Percentiles rank a stretch among this genome's conserved stretches.
These are phyloP conservation scores for Rhodeus uyekii DNA, from an alignment of 2,797 vertebrate genomes.

Conservation along the genomic window DNA sequence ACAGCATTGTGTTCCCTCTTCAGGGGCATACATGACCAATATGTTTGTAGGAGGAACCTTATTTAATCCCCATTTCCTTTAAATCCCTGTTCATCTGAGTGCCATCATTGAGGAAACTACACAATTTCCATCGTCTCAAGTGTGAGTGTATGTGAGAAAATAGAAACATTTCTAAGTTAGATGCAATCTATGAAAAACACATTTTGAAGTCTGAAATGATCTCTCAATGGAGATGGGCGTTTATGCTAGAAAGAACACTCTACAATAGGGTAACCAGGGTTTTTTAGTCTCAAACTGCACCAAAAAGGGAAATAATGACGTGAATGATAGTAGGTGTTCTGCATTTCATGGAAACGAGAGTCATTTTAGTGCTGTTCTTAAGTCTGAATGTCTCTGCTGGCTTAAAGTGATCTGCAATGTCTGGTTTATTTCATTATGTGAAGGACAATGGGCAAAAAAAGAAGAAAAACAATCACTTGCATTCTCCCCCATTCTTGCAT, in stretches of 20 bases:
- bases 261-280: neutral
- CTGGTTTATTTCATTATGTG: neutral
- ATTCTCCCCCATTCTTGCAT: no score
- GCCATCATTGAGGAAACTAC: conserved; percentile 31
- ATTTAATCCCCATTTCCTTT: conserved; percentile 9
- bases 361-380: neutral
- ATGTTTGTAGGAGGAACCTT: neutral
- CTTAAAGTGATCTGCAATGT: neutral
- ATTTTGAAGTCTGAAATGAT: conserved; percentile 63
- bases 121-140: conserved; percentile 29
- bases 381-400: neutral
- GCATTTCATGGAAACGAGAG: neutral
- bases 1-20: no score
- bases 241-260: conserved; percentile 18
- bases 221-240: conserved; percentile 21
- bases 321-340: neutral
- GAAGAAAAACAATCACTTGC: no score
- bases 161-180: neutral
- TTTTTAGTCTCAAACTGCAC: neutral
- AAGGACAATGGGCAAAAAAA: neutral
- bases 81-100: conserved; percentile 17
- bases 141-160: conserved; percentile 4
- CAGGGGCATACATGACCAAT: no score
- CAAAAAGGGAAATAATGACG: conserved; percentile 11
- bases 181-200: conserved; percentile 49